phyloP scores from a whole-genome alignment of 2,888 invertebrate species.

The Leptinotarsa tumamoca region DNA sequence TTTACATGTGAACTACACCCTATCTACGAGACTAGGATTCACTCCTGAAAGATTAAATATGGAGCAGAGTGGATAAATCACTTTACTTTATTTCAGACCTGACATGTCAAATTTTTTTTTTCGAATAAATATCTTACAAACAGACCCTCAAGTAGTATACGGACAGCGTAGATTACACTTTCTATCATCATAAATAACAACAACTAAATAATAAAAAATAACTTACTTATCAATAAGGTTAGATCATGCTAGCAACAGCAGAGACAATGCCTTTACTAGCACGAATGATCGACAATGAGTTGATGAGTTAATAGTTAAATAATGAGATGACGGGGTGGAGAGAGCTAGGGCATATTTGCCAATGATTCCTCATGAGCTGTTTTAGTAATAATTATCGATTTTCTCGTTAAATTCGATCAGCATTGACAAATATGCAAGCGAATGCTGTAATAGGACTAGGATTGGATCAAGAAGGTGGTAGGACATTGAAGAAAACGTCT shows the following conservation, averaged over 20 bases:
- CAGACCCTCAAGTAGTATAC: constrained; percentile 56
- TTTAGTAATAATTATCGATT: constrained; percentile 1
- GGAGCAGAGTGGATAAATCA: constrained; percentile 21
- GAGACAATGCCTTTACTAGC: constrained; percentile 53
- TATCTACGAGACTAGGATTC: constrained; percentile 65
- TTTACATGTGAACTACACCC: constrained; percentile 61
- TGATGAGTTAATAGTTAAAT: constrained; percentile 52
- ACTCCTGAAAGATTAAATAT: constrained; percentile 51
- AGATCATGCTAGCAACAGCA: constrained; percentile 56
- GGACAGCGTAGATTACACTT: constrained; percentile 52
- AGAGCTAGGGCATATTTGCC: constrained; percentile 33
- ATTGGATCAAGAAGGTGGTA: constrained; percentile 34
- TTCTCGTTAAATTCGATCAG: constrained; percentile 20
- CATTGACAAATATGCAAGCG: constrained; percentile 32
- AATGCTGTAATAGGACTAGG: constrained; percentile 37
- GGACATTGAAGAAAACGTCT: constrained; percentile 34
- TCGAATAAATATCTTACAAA: constrained; percentile 55
- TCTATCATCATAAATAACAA: constrained; percentile 43
- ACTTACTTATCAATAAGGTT: constrained; percentile 60
- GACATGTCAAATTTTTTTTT: constrained; percentile 55
- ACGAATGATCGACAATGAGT: constrained; percentile 51
- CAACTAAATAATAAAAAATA: constrained; percentile 54
- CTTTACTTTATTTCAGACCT: constrained; percentile 41
- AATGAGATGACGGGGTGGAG: constrained; percentile 39
- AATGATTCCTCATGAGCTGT: constrained; percentile 20